phyloP scores from a whole-genome alignment of 2,888 invertebrate genomes.

The Drosophila austrosaltans region DNA sequence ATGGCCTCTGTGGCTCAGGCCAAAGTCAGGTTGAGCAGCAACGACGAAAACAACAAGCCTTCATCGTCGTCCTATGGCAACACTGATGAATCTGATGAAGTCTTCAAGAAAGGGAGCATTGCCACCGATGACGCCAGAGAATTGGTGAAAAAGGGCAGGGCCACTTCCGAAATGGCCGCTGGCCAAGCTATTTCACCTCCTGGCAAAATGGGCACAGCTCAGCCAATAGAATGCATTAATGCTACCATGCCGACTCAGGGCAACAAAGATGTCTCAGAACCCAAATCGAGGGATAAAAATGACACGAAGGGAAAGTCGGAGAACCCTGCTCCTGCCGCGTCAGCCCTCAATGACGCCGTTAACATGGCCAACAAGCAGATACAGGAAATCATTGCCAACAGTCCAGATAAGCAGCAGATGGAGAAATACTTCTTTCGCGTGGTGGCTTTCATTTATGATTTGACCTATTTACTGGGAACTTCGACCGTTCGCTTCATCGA shows the following conservation, averaged over 20 bases:
- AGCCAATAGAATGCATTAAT: conserved; percentile 13
- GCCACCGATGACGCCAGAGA: background rate
- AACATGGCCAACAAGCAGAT: conserved; percentile 43
- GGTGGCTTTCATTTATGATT: conserved; percentile 76
- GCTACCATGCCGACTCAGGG: background rate
- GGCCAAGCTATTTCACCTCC: conserved; percentile 12
- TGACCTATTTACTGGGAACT: conserved; percentile 54
- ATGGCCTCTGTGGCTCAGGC: conserved; percentile 1
- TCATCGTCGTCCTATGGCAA: conserved; percentile 12
- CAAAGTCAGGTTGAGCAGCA: background rate
- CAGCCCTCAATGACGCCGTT: conserved; percentile 37
- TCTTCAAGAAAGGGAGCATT: background rate
- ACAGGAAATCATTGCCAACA: conserved; percentile 50
- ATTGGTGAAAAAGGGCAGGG: conserved; percentile 13
- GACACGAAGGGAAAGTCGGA: background rate
- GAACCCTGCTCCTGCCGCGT: background rate
- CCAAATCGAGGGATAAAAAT: background rate
- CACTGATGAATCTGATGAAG: background rate
- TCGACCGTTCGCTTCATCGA: conserved; percentile 60
- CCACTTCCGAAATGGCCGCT: conserved; percentile 32
- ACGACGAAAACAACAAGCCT: background rate
- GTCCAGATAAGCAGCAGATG: conserved; percentile 76
- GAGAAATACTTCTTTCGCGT: conserved; percentile 78
- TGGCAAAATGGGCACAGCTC: conserved; percentile 31
- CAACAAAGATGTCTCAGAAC: background rate